Evolutionary conservation across 2,797 vertebrate genomes (phyloP), one percentile per base, ranked within the genome.

Genomic region (Coluber constrictor): DNA sequence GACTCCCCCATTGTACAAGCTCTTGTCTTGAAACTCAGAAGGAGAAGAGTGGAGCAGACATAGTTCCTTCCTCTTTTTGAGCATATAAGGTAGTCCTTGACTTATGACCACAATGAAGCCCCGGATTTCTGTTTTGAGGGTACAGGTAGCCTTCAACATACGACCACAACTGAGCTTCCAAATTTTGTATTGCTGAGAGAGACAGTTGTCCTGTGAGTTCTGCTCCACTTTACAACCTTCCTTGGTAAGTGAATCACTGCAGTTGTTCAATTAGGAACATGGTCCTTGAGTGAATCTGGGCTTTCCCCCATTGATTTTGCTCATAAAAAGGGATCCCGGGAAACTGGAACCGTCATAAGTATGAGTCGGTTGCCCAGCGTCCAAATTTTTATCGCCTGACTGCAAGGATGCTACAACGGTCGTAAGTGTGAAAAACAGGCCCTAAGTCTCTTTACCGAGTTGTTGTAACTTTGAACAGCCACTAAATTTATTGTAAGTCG

Each of bases 1-100:
- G 47, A 94, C 95, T 93, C 96, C 92, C 92, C 20, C 18, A 91
- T 0, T 0, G 16, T 92, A 47, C 0, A 3, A 43, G 93, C 91
- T 94, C 94, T 95, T 7, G 93, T 94, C 79, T 94, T 94, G 87
- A 51, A 51, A 43, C 47, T 83, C 4, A 0, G 57, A 29, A 55
- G 37, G 37, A 37, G 18, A n/a, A 16, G 16, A 18, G 15, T 0
- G 43, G 74, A 92, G 87, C 83, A 93, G 93, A 23, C 93, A 94
- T 90, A 86, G 92, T 92, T 93, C 93, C 0, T 3, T 93, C 93
- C 2, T 23, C 93, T 93, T 89, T 89, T 0, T 91, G 89, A 11
- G 27, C 4, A 0, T 29, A 63, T 43, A 2, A 63, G 4, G 61
- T 29, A 29, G 27, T 15, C 29, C 29, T 66, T 2, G 4, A 66